Evolutionary conservation across 2,888 invertebrate genomes (phyloP).

Genomic region (Eilema sororculum): DNA sequence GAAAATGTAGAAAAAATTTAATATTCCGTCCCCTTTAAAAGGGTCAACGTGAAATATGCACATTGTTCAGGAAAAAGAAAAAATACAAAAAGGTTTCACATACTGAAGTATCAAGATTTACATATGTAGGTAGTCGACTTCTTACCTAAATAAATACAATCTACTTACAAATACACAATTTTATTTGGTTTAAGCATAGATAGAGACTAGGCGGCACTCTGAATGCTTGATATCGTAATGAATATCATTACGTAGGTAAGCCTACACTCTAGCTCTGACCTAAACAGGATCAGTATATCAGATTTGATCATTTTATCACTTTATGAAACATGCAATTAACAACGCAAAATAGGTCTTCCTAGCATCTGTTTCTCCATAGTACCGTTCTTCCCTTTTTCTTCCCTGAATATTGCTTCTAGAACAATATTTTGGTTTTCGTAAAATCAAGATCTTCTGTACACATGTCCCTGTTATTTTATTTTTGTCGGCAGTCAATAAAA

Average conservation of each 20-base stretch:
- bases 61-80: conserved; percentile 59
- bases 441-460: too few species aligned
- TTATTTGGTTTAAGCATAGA: not conserved
- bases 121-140: conserved; percentile 3
- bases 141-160: not conserved
- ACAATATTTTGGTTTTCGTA: too few species aligned
- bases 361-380: too few species aligned
- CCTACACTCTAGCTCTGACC: not conserved
- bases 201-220: not conserved
- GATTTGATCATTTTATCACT: not conserved
- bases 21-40: conserved; percentile 64
- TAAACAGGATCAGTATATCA: too few species aligned
- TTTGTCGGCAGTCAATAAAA: too few species aligned
- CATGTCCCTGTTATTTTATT: too few species aligned
- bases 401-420: too few species aligned
- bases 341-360: not conserved
- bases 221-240: not conserved
- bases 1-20: conserved; percentile 53
- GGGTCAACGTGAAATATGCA: conserved; percentile 68
- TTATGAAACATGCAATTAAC: not conserved
- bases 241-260: not conserved
- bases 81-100: conserved; percentile 28
- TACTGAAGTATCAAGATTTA: conserved; percentile 15
- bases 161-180: conserved; percentile 1
- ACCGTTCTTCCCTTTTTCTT: too few species aligned